Conservation (phyloP, 2,888 invertebrate species). For the Macrosiphum euphorbiae region DNA sequence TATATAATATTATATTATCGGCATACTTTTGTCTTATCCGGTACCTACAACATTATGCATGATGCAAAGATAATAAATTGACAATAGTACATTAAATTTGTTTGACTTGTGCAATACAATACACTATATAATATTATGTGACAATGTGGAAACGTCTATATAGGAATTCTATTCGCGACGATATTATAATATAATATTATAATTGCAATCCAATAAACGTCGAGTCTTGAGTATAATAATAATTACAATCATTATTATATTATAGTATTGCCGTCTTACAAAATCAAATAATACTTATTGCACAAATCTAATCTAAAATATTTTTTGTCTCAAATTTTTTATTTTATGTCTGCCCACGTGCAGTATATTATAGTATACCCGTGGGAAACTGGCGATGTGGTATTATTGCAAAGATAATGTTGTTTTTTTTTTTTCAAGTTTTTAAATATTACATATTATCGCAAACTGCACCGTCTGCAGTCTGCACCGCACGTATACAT, state of each 20-base stretch:
- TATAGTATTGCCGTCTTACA: neutral
- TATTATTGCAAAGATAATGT: neutral
- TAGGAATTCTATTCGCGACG: neutral
- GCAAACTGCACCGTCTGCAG: neutral
- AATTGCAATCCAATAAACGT: neutral
- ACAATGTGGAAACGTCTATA: neutral
- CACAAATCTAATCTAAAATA: neutral
- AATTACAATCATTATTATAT: neutral
- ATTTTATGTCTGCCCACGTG: neutral
- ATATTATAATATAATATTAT: neutral
- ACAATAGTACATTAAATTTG: neutral
- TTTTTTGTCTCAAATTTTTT: neutral
- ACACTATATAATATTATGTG: neutral
- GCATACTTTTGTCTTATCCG: neutral
- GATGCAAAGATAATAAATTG: neutral
- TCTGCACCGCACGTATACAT: neutral
- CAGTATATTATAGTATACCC: neutral
- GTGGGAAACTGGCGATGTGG: neutral
- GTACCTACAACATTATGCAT: neutral
- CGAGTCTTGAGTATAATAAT: neutral
- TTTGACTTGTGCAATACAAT: neutral
- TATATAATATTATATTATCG: neutral
- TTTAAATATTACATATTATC: neutral
- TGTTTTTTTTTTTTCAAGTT: neutral
- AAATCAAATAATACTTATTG: too few species aligned